Evolutionary conservation across 2,888 invertebrate species (phyloP), one percentile per base, ranked within the genome.

Genomic region (Scaeva pyrastri): DNA sequence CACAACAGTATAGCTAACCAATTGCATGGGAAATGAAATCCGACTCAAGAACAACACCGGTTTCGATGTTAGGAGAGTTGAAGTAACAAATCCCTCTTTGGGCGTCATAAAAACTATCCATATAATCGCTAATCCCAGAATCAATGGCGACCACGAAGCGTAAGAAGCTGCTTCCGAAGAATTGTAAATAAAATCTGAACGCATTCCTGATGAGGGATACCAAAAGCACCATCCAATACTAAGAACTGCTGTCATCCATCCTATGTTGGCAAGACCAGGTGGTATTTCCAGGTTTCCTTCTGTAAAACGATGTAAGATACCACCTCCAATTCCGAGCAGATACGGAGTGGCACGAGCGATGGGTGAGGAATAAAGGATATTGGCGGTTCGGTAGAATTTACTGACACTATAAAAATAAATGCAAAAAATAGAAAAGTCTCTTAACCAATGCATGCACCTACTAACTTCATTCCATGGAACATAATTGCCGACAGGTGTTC

Each of bases 381-480:
- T 94, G 12, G 95, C 95, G 31, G 95, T 95, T 83, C 95, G 93
- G 89, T 95, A 95, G 80, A 96, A 93, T 90, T 96, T 95, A 90
- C 94, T 95, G 60, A 95, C 93, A 88, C 96, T 96, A 91, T 1
- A 39, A 36, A 48, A 66, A 0, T 7, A 48, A 60, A 39, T 19
- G 39, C n/a, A n/a, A 21, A n/a, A 23, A 66, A 5, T 31, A 39
- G 7, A 23, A 14, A 73, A 8, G 0, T 4, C 6, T 21, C 2
- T n/a, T 11, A 0, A 36, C 8, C 0, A 31, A 68, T 19, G 19
- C 5, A 12, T 11, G 6, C 36, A 56, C 10, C 12, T 8, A 12
- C 88, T 92, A 88, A 96, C 96, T 95, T 94, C 89, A 95, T 95
- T 89, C 96, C 96, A 89, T 96, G 95, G 88, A 94, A 96, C 78